These are phyloP conservation scores for Rana temporaria DNA, from an alignment of 2,113 vertebrate species.

Conservation along the genomic window DNA sequence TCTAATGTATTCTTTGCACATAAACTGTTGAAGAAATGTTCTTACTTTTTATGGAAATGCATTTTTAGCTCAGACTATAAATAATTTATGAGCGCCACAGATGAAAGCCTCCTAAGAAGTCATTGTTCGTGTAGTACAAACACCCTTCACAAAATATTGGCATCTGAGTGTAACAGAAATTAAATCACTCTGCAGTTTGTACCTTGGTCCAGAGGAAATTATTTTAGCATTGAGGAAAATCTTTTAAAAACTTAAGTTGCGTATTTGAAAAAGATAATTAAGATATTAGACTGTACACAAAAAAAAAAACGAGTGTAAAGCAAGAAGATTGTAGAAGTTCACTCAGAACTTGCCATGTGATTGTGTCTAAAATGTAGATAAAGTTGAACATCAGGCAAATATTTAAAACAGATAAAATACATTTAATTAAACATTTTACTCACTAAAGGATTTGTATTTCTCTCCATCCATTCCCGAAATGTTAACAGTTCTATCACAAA, in stretches of 20 bases:
- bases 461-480: no score
- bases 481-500: no score
- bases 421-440: no score
- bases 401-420: no score
- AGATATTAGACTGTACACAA: no score
- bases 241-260: not conserved
- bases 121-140: constrained; percentile 18
- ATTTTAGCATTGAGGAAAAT: constrained; percentile 4
- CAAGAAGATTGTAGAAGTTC: no score
- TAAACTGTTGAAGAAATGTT: not conserved
- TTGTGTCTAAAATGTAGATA: no score
- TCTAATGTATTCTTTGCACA: constrained; percentile 1
- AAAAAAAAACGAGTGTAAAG: no score
- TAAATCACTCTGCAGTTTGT: constrained; percentile 39
- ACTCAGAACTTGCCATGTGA: no score
- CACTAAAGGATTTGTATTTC: no score
- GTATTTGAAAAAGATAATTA: no score
- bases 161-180: constrained; percentile 72
- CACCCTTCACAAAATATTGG: constrained; percentile 53
- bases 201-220: constrained; percentile 35
- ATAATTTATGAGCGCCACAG: constrained; percentile 16
- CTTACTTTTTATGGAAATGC: constrained; percentile 7
- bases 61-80: constrained; percentile 23
- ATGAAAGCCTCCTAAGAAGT: not conserved
- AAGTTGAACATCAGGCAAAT: no score